Conservation (phyloP, 2,797 vertebrate genomes). For the Peromyscus melanophrys region DNA sequence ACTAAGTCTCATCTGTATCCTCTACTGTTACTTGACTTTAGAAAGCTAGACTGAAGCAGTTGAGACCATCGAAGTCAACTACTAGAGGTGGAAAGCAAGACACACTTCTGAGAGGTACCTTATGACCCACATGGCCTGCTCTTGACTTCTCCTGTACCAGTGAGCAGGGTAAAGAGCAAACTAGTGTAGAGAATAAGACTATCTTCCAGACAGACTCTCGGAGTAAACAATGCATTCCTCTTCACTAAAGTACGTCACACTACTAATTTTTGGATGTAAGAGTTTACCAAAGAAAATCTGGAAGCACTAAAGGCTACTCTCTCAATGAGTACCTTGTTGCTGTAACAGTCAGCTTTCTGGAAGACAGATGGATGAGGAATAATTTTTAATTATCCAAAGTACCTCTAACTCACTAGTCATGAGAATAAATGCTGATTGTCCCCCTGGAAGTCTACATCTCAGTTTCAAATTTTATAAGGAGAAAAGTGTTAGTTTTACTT, state of each 20-base stretch:
- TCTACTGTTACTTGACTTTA: neutral
- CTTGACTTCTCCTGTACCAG: neutral
- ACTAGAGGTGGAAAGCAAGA: neutral
- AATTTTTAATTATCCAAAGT: slow-evolving; percentile 53
- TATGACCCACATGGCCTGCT: neutral
- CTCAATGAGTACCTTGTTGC: slow-evolving; percentile 73
- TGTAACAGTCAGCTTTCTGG: slow-evolving; percentile 65
- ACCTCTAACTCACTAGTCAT: neutral
- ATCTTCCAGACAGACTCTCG: slow-evolving; percentile 69
- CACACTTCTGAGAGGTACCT: neutral
- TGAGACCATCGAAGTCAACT: neutral
- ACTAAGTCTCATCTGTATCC: neutral
- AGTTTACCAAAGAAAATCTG: slow-evolving; percentile 84
- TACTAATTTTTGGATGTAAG: slow-evolving; percentile 64
- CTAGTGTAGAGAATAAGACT: slow-evolving; percentile 50
- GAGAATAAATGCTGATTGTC: slow-evolving; percentile 3
- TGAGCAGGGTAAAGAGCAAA: neutral
- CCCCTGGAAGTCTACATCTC: neutral
- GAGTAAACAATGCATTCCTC: slow-evolving; percentile 82
- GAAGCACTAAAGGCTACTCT: slow-evolving; percentile 80
- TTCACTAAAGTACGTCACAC: slow-evolving; percentile 73
- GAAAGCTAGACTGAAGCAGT: neutral
- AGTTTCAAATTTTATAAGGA: slow-evolving; percentile 40
- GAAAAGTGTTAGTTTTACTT: neutral
- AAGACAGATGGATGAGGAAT: slow-evolving; percentile 42